Conservation (phyloP, 1,140 invertebrate genomes). For the Acyrthosiphon pisum region DNA sequence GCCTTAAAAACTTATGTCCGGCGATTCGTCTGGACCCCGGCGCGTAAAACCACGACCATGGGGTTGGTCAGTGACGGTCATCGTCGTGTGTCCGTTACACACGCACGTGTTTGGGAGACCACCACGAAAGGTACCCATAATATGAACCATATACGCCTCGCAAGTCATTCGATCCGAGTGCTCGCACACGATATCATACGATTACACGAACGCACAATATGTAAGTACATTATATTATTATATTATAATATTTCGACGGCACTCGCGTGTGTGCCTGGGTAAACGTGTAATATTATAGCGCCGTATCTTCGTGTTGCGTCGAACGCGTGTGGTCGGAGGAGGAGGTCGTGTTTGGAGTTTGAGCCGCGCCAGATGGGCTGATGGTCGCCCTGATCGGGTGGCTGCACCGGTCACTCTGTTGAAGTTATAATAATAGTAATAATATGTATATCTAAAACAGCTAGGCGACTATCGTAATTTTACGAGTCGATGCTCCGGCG, state of each 20-base stretch:
- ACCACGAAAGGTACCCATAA: not conserved
- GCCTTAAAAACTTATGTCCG: not conserved
- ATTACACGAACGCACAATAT: not conserved
- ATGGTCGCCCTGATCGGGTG: not conserved
- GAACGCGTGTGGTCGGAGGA: not conserved
- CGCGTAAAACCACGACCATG: not conserved
- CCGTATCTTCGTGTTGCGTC: not conserved
- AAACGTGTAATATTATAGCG: conserved; percentile 7
- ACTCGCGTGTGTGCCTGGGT: not conserved
- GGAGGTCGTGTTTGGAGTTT: not conserved
- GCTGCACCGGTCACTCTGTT: not conserved
- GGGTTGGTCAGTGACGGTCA: not conserved
- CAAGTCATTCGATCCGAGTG: not conserved
- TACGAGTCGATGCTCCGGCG: not conserved
- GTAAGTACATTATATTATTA: not conserved
- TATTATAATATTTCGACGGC: not conserved
- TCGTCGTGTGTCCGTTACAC: not conserved
- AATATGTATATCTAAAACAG: not conserved
- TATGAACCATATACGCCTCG: not conserved
- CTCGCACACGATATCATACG: not conserved
- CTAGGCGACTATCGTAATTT: not conserved
- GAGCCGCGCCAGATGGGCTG: not conserved
- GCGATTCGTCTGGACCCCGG: too few relatives aligned
- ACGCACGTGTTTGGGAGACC: not conserved
- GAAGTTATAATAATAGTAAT: not conserved